phyloP scores from a whole-genome alignment of 2,113 vertebrate species.

The Syngnathus scovelli region DNA sequence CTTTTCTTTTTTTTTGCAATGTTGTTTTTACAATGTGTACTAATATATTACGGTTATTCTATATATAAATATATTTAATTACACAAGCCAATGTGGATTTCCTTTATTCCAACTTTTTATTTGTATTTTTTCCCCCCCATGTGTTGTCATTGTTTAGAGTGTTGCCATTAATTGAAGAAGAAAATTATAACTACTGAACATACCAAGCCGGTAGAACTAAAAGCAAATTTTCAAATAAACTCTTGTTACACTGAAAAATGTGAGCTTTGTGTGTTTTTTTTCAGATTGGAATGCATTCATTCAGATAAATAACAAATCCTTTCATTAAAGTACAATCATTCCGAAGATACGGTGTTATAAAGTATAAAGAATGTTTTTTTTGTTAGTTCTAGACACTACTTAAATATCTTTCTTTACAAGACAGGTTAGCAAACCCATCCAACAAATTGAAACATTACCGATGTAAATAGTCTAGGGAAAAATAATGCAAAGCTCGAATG shows the following conservation, averaged over 20 bases:
- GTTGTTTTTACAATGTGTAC: slow-evolving; percentile 92
- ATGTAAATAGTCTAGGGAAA: slow-evolving; percentile 24
- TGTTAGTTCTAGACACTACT: too few species aligned
- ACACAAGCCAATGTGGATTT: slow-evolving; percentile 90
- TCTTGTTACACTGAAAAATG: slow-evolving; percentile 67
- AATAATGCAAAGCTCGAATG: slow-evolving; percentile 33
- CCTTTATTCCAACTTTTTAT: slow-evolving; percentile 67
- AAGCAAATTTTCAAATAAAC: slow-evolving; percentile 91
- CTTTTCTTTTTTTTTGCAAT: slow-evolving; percentile 72
- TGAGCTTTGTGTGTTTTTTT: not conserved
- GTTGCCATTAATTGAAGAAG: slow-evolving; percentile 77
- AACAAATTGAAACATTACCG: slow-evolving; percentile 46
- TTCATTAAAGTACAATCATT: slow-evolving; percentile 20
- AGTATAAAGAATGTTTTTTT: slow-evolving; percentile 29
- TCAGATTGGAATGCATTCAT: not conserved
- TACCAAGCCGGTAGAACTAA: slow-evolving; percentile 84
- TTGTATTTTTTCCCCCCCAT: slow-evolving; percentile 46
- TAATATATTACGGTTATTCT: slow-evolving; percentile 99
- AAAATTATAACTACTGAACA: slow-evolving; percentile 87
- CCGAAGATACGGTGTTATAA: slow-evolving; percentile 38
- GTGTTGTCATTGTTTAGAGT: slow-evolving; percentile 76
- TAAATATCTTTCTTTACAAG: too few species aligned
- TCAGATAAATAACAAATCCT: not conserved
- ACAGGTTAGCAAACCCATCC: slow-evolving; percentile 41
- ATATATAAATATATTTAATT: slow-evolving; percentile 99